Conservation (phyloP, 2,888 invertebrate species). For the Drosophila monieri region DNA sequence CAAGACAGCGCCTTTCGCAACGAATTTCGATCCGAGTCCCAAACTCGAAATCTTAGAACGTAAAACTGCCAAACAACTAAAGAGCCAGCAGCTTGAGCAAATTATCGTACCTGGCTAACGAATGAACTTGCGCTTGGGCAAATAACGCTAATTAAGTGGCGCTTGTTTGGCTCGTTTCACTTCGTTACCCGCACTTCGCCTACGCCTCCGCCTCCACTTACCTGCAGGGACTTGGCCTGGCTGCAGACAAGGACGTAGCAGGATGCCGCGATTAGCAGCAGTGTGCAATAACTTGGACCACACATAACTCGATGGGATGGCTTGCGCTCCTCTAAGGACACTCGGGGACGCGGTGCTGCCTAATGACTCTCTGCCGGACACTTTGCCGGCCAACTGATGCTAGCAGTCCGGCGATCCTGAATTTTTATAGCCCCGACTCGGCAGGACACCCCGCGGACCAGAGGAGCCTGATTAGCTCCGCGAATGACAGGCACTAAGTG, state of each 20-base stretch:
- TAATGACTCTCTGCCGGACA: slow-evolving; percentile 36
- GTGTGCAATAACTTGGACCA: slow-evolving; percentile 71
- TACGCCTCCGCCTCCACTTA: slow-evolving; percentile 53
- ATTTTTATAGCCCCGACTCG: slow-evolving; percentile 69
- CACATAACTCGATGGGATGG: slow-evolving; percentile 60
- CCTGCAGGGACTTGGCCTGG: slow-evolving; percentile 72
- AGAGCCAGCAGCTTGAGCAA: slow-evolving; percentile 16
- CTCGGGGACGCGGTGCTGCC: slow-evolving; percentile 17
- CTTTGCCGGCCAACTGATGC: slow-evolving; percentile 64
- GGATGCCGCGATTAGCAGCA: slow-evolving; percentile 72
- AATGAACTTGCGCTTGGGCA: slow-evolving; percentile 37
- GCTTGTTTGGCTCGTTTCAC: slow-evolving; percentile 20
- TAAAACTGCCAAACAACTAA: slow-evolving; percentile 1
- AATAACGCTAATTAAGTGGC: slow-evolving; percentile 69
- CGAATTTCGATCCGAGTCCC: slow-evolving; percentile 16
- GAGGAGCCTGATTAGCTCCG: slow-evolving; percentile 58
- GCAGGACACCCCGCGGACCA: slow-evolving; percentile 15
- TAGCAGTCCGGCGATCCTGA: slow-evolving; percentile 27
- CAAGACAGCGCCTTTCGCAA: slow-evolving; percentile 13
- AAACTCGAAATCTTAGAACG: background rate
- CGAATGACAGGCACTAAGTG: slow-evolving; percentile 76
- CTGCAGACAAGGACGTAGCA: slow-evolving; percentile 70
- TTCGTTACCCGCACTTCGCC: background rate
- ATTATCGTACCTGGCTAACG: slow-evolving; percentile 26
- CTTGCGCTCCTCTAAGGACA: slow-evolving; percentile 25